phyloP scores from a whole-genome alignment of 2,888 invertebrate genomes.

The Agrotis clavis region DNA sequence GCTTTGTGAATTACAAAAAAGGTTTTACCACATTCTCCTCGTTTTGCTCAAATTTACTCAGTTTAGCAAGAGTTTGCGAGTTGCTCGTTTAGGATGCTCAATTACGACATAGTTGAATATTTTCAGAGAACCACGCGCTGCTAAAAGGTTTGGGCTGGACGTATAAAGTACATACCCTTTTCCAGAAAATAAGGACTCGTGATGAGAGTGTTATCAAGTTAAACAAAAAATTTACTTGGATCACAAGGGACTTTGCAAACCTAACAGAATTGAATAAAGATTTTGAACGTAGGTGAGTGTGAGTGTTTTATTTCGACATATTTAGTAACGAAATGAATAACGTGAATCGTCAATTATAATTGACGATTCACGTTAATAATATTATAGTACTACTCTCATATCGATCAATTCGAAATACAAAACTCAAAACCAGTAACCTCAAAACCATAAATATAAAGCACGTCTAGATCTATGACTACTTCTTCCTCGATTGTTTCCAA shows the following conservation, averaged over 20 bases:
- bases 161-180: not conserved
- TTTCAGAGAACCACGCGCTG: slow-evolving; percentile 6
- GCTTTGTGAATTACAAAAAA: slow-evolving; percentile 30
- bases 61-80: slow-evolving; percentile 19
- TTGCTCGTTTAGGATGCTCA: slow-evolving; percentile 19
- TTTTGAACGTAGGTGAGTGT: not conserved
- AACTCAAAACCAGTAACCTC: too few relatives aligned
- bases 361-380: too few relatives aligned
- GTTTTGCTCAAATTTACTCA: slow-evolving; percentile 4
- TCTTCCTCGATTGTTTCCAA: too few relatives aligned
- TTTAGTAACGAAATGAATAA: not conserved
- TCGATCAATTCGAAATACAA: too few relatives aligned
- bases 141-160: slow-evolving; percentile 26
- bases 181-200: not conserved
- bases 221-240: not conserved
- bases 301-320: not conserved
- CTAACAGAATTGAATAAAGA: not conserved
- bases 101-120: slow-evolving; percentile 31
- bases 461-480: too few relatives aligned
- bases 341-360: not conserved
- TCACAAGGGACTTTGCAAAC: not conserved
- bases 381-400: too few relatives aligned
- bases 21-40: not conserved
- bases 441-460: too few relatives aligned
- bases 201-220: not conserved